Evolutionary conservation across 92 coral and sea anemone species (phyloP).

Genomic region (Umimayanthus chanpuru): DNA sequence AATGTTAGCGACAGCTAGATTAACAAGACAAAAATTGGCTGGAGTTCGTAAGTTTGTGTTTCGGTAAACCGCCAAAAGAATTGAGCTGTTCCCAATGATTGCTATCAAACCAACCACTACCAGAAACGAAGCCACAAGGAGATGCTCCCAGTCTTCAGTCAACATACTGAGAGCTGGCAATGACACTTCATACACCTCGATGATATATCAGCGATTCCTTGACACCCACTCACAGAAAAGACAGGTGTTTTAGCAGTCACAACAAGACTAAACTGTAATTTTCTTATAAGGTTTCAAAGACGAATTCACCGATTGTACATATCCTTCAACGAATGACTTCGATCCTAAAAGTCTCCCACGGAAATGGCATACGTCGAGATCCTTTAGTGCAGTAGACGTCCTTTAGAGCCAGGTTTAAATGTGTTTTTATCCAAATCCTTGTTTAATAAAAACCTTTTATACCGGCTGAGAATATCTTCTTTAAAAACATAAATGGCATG

Average conservation of each 20-base stretch:
- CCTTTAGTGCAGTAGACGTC: background rate
- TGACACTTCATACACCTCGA: background rate
- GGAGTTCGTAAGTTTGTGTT: constrained; percentile 32
- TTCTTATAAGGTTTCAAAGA: background rate
- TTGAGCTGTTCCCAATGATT: constrained; percentile 29
- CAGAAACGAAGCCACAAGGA: constrained; percentile 35
- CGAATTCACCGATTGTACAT: background rate
- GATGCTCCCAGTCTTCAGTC: background rate
- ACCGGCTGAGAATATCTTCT: background rate
- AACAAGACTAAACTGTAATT: constrained; percentile 22
- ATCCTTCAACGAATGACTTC: background rate
- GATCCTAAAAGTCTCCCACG: background rate
- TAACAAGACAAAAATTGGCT: constrained; percentile 33
- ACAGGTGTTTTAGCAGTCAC: constrained; percentile 23
- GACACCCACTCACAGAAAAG: constrained; percentile 27
- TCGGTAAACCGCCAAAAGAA: constrained; percentile 29
- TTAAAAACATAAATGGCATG: background rate
- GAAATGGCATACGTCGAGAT: background rate
- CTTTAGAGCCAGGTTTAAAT: background rate
- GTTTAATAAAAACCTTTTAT: background rate
- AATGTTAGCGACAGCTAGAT: constrained; percentile 42
- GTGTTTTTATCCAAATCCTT: background rate
- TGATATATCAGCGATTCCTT: constrained; percentile 9
- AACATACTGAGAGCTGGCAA: background rate
- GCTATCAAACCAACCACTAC: constrained; percentile 19